Percentiles rank a stretch among this genome's conserved stretches.
Conservation (phyloP, 1,140 invertebrate species). For the Polypedilum pembai region DNA sequence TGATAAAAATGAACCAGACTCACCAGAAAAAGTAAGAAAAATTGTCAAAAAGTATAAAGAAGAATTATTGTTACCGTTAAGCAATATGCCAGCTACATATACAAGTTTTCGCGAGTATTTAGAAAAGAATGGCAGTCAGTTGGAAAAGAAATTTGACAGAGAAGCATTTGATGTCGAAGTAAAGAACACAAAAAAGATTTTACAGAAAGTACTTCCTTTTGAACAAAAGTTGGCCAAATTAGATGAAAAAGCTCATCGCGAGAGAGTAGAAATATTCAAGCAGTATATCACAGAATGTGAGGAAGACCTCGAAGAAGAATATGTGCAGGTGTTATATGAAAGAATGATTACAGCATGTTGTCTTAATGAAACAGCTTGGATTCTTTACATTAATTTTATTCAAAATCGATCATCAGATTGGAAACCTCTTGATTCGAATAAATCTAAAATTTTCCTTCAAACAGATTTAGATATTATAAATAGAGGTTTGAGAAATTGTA, state of each 20-base stretch:
- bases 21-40: constrained; percentile 33
- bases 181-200: constrained; percentile 32
- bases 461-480: constrained; percentile 40
- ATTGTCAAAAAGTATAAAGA: constrained; percentile 38
- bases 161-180: not conserved
- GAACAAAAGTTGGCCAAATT: constrained; percentile 38
- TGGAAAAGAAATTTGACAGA: constrained; percentile 33
- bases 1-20: not conserved
- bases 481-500: constrained; percentile 43
- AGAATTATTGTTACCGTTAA: constrained; percentile 42
- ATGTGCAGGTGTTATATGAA: constrained; percentile 34
- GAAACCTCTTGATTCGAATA: constrained; percentile 34
- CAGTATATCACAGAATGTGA: constrained; percentile 32
- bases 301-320: constrained; percentile 33
- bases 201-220: constrained; percentile 37
- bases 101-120: constrained; percentile 41
- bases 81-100: constrained; percentile 42
- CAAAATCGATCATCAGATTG: constrained; percentile 39
- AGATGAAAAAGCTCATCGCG: constrained; percentile 35
- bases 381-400: constrained; percentile 41
- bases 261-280: constrained; percentile 36
- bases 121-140: constrained; percentile 33
- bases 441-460: constrained; percentile 35
- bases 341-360: constrained; percentile 34
- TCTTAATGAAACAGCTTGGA: constrained; percentile 35